Percentiles rank a stretch among this genome's conserved stretches.
These are phyloP conservation scores for Neria commutata DNA, from an alignment of 2,888 invertebrate species.

Conservation along the genomic window DNA sequence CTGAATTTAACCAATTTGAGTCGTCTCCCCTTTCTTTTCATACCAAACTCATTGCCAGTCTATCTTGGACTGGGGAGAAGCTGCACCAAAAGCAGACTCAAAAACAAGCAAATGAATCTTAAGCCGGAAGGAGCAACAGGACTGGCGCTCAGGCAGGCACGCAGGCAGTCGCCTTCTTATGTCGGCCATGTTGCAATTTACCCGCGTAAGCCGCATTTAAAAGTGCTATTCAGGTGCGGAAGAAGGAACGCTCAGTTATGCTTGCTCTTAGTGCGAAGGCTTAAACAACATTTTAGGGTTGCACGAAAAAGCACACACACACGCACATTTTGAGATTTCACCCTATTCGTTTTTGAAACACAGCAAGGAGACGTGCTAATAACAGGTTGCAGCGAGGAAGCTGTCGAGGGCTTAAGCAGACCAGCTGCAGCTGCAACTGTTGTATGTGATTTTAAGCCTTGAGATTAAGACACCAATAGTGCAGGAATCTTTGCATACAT, in stretches of 20 bases:
- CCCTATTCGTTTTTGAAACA: no score
- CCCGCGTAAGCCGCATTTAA: background rate
- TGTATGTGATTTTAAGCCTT: background rate
- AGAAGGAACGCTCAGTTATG: no score
- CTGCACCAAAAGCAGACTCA: conserved; percentile 10
- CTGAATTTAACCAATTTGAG: conserved; percentile 45
- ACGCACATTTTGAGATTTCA: conserved; percentile 8
- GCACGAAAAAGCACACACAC: background rate
- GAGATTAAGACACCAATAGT: background rate
- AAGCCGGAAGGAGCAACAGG: background rate
- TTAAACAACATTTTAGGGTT: no score
- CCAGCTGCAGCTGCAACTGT: background rate
- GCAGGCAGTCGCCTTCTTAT: no score
- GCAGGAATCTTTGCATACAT: no score
- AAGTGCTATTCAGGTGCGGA: background rate
- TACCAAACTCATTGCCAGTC: background rate
- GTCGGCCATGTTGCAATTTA: conserved; percentile 8
- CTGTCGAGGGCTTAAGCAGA: no score
- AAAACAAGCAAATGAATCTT: conserved; percentile 2
- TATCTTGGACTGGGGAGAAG: conserved; percentile 22
- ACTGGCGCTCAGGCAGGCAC: background rate
- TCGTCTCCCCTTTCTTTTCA: background rate
- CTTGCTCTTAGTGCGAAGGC: no score
- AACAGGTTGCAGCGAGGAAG: background rate
- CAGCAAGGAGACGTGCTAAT: background rate